Conservation (phyloP, 2,113 vertebrate species). For the Poecilia latipinna region DNA sequence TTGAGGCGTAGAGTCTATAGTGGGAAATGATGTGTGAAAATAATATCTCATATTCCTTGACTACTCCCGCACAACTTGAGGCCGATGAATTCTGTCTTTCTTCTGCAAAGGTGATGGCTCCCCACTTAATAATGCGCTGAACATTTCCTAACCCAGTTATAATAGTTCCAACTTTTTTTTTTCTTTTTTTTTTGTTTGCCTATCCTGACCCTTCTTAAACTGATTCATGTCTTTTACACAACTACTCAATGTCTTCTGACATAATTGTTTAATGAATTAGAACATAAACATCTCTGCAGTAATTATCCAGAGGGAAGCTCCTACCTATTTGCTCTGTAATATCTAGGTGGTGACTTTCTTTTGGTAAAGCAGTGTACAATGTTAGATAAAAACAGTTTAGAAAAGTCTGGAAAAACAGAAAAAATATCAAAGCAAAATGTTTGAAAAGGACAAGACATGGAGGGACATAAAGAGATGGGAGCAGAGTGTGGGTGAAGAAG, state of each 20-base stretch:
- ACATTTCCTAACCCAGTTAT: background rate
- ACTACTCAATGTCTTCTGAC: background rate
- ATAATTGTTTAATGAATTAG: background rate
- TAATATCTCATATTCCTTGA: too few species aligned
- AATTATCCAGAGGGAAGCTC: too few species aligned
- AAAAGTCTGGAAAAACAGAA: background rate
- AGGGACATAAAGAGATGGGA: slow-evolving; percentile 3
- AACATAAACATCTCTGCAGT: too few species aligned
- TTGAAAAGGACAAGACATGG: slow-evolving; percentile 6
- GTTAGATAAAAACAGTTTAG: background rate
- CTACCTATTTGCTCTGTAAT: too few species aligned
- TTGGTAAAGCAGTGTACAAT: background rate
- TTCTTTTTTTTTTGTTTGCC: background rate
- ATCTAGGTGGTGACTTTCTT: too few species aligned
- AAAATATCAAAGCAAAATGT: slow-evolving; percentile 41
- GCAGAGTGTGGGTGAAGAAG: background rate
- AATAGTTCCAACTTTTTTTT: background rate
- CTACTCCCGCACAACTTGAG: too few species aligned
- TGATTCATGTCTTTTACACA: background rate
- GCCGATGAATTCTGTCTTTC: too few species aligned
- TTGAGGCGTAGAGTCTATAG: too few species aligned
- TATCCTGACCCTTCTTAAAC: background rate
- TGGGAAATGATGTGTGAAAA: too few species aligned
- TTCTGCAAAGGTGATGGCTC: background rate
- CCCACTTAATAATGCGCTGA: background rate